Conservation (phyloP, 2,113 vertebrate genomes). For the Axis porcinus region DNA sequence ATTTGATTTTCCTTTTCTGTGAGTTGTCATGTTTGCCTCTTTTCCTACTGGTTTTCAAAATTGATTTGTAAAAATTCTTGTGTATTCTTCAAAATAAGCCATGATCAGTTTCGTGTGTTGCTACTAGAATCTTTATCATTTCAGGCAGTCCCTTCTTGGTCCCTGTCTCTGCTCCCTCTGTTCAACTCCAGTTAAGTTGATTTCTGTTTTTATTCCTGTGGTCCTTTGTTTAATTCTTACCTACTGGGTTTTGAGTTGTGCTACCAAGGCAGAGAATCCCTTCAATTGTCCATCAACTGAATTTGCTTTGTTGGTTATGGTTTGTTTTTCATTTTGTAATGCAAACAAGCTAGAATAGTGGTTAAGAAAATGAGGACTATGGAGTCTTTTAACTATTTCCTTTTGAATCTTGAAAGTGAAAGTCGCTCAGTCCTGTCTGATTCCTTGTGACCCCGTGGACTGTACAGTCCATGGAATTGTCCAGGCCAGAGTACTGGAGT, state of each 20-base stretch:
- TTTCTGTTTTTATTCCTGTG: conserved; percentile 10
- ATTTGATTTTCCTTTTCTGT: background rate
- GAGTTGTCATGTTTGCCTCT: background rate
- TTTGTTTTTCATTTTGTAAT: background rate
- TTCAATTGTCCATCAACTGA: background rate
- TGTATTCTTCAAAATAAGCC: background rate
- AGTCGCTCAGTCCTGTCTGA: background rate
- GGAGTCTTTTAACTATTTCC: background rate
- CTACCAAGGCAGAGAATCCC: background rate
- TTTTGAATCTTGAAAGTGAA: background rate
- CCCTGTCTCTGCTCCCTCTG: background rate
- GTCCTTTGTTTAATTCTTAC: background rate
- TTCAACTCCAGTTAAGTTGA: background rate
- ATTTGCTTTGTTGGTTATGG: background rate
- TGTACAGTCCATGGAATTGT: background rate
- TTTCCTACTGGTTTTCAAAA: background rate
- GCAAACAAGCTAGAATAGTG: background rate
- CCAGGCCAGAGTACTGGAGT: background rate
- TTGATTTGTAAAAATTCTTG: background rate
- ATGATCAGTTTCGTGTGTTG: background rate
- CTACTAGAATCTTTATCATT: background rate
- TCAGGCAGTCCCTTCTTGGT: background rate
- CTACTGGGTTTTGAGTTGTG: background rate
- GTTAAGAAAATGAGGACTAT: background rate
- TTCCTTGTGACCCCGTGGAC: background rate